Evolutionary conservation across 2,888 invertebrate species (phyloP).

Genomic region (Nephrocerus scutellatus): DNA sequence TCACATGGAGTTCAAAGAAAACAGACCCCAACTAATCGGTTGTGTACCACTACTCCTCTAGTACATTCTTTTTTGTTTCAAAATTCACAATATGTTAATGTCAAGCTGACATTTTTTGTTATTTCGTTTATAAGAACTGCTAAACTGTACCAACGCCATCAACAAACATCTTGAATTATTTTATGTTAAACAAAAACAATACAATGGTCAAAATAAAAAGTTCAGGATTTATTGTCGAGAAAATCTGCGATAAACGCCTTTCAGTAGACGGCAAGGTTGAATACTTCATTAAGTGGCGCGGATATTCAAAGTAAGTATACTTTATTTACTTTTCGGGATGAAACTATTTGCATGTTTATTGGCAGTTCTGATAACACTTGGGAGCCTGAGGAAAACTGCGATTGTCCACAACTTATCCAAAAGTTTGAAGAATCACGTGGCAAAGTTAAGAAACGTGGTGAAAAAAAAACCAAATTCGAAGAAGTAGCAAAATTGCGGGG

Average conservation of each 20-base stretch:
- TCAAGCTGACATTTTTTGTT: too few relatives aligned
- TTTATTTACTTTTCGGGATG: neutral
- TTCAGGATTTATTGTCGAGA: conserved; percentile 83
- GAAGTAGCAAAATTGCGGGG: conserved; percentile 63
- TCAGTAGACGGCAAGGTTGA: conserved; percentile 64
- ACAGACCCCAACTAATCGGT: too few relatives aligned
- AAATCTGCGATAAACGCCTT: conserved; percentile 74
- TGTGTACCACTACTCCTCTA: too few relatives aligned
- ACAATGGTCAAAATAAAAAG: conserved; percentile 40
- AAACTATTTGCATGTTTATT: conserved; percentile 13
- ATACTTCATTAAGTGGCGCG: conserved; percentile 70
- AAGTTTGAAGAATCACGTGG: conserved; percentile 72
- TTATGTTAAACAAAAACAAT: too few relatives aligned
- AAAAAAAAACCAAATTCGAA: conserved; percentile 50
- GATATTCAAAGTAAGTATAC: conserved; percentile 60
- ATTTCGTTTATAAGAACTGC: too few relatives aligned
- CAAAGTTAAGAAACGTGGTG: conserved; percentile 49
- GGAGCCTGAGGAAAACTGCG: conserved; percentile 91
- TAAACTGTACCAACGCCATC: too few relatives aligned
- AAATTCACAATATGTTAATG: too few relatives aligned
- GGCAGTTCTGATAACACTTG: conserved; percentile 83
- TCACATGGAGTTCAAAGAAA: too few relatives aligned
- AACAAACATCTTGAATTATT: too few relatives aligned
- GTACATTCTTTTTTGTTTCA: too few relatives aligned
- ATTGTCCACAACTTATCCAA: conserved; percentile 80